These are phyloP conservation scores for Andrena flavipes DNA, from an alignment of 2,888 invertebrate species.

Conservation along the genomic window DNA sequence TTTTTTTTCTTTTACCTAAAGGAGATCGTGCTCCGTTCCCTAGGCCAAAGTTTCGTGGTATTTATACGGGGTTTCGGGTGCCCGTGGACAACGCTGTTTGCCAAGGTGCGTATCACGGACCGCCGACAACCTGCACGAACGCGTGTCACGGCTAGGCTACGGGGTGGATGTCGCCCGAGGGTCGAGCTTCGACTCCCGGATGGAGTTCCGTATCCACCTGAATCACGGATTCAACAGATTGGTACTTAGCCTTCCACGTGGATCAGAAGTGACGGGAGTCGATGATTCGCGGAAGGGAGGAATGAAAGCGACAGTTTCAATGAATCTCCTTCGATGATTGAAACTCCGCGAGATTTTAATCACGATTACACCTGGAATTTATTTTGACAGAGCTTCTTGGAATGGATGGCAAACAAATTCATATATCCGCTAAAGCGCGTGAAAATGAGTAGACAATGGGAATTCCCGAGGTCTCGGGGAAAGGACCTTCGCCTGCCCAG, in stretches of 20 bases:
- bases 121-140: slow-evolving; percentile 3
- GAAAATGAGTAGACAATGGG: too few relatives aligned
- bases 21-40: slow-evolving; percentile 40
- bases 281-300: background rate
- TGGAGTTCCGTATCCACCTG: slow-evolving; percentile 68
- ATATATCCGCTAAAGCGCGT: too few relatives aligned
- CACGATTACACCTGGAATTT: too few relatives aligned
- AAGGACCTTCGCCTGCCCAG: too few relatives aligned
- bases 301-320: background rate
- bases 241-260: background rate
- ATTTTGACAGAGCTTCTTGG: too few relatives aligned
- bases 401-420: too few relatives aligned
- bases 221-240: slow-evolving; percentile 51
- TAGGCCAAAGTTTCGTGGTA: slow-evolving; percentile 45
- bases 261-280: background rate
- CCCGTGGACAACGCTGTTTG: slow-evolving; percentile 43
- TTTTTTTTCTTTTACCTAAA: slow-evolving; percentile 53
- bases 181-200: slow-evolving; percentile 63
- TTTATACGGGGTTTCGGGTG: slow-evolving; percentile 45
- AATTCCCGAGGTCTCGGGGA: too few relatives aligned
- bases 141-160: slow-evolving; percentile 63
- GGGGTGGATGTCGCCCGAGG: slow-evolving; percentile 59
- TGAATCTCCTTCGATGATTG: background rate
- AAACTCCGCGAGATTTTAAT: too few relatives aligned
- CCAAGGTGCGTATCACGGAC: slow-evolving; percentile 20